Evolutionary conservation across 2,888 invertebrate genomes (phyloP).

Genomic region (Alentia gelatinosa): DNA sequence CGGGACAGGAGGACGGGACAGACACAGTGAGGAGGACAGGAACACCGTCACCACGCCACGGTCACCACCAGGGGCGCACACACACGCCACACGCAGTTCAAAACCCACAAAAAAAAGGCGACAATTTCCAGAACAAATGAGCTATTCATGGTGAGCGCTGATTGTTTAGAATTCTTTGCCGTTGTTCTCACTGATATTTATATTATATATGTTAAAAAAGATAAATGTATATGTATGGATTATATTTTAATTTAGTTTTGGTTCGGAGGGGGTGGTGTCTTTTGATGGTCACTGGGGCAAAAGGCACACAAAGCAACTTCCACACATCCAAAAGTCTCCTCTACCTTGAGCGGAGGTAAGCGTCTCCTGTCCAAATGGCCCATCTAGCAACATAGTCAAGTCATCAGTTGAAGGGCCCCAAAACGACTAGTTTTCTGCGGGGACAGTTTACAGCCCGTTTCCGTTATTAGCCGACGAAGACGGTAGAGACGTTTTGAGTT

Average conservation of each 20-base stretch:
- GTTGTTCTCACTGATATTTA: background rate
- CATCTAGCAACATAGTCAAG: slow-evolving; percentile 36
- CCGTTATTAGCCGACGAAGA: too few species aligned
- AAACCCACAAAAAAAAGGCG: background rate
- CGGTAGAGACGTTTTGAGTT: too few species aligned
- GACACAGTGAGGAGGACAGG: background rate
- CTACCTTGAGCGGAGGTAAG: slow-evolving; percentile 49
- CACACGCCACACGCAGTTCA: background rate
- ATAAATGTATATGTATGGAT: background rate
- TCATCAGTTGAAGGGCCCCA: background rate
- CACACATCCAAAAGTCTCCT: slow-evolving; percentile 15
- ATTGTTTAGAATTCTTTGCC: background rate
- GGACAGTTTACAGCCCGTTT: background rate
- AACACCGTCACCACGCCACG: background rate
- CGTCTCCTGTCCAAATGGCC: slow-evolving; percentile 34
- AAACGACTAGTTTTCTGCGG: background rate
- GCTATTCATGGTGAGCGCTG: slow-evolving; percentile 9
- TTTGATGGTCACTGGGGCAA: slow-evolving; percentile 20
- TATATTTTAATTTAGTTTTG: too few species aligned
- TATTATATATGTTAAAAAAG: background rate
- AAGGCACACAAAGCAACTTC: slow-evolving; percentile 48
- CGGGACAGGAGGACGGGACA: background rate
- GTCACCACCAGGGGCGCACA: background rate
- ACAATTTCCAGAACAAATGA: background rate
- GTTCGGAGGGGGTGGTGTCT: too few species aligned